Evolutionary conservation across 2,113 vertebrate genomes (phyloP), one percentile per base, ranked within the genome.

Genomic region (Brachirus orientalis): DNA sequence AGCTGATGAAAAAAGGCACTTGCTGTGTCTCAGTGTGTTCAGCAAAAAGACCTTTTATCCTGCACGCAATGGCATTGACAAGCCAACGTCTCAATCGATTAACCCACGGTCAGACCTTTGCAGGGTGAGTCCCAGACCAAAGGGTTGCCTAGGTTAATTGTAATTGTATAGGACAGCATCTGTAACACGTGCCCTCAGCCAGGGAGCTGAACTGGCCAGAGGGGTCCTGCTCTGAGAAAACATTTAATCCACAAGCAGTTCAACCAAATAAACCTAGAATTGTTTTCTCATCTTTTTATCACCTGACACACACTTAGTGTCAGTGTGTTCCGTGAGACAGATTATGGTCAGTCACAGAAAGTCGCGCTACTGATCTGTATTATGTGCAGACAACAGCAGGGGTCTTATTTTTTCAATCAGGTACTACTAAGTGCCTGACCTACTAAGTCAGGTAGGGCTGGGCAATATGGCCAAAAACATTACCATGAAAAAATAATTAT

Each of bases 151-250:
- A 74, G 68, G 82, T 87, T 89, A 77, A 91, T 83, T 88, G 77
- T 86, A 87, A 91, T 87, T 82, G 80, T 71, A 75, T 18, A 51
- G 60, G 90, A 90, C 86, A 87, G 82, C 18, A 10, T 79, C 74
- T 79, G 74, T 75, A 73, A 85, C 72, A 77, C 57, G 65, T 17
- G 56, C 64, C 41, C 37, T 37, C 45, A 66, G 44, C 69, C 65
- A 73, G 62, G 63, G 69, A 77, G 59, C 76, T 77, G 59, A 79
- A 46, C 43, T 19, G 55, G 46, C 45, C 61, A 36, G 57, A 69
- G 63, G 35, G n/a, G 47, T 17, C 7, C 8, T 8, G 10, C 35
- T 67, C 61, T 54, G n/a, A 61, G 53, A 55, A 74, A 61, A 63
- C 17, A 11, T 74, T 68, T 77, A 20, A 84, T 75, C 71, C 65